These are phyloP conservation scores for Conus betulinus DNA, from an alignment of 1,140 invertebrate genomes.

Conservation along the genomic window DNA sequence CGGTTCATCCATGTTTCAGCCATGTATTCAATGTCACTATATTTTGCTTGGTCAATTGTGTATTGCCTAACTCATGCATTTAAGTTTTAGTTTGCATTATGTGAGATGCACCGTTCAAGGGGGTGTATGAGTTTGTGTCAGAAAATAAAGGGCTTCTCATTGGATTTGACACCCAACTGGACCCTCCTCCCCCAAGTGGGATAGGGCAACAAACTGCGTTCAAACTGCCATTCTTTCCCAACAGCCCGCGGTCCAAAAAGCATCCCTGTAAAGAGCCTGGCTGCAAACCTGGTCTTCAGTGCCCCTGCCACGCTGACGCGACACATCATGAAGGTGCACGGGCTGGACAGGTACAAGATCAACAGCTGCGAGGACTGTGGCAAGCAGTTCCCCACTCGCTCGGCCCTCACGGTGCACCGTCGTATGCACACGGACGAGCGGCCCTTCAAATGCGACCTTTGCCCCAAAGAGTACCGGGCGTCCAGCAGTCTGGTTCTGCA, in stretches of 20 bases:
- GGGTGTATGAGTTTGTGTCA: no score
- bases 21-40: no score
- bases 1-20: no score
- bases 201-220: no score
- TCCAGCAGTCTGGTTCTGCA: slow-evolving; percentile 46
- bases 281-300: background rate
- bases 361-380: slow-evolving; percentile 21
- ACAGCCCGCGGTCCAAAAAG: background rate
- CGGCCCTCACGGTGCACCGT: slow-evolving; percentile 31
- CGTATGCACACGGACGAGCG: slow-evolving; percentile 46
- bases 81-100: no score
- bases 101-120: no score
- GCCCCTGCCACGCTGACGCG: background rate
- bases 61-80: no score
- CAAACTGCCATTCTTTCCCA: background rate
- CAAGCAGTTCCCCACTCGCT: slow-evolving; percentile 23
- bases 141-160: no score
- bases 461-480: slow-evolving; percentile 46
- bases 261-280: slow-evolving; percentile 3
- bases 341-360: background rate
- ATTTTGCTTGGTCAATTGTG: no score
- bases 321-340: slow-evolving; percentile 15
- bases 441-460: slow-evolving; percentile 53
- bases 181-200: no score
- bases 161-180: no score